Base-by-base conservation (phyloP, 2,888 invertebrate genomes). In the Eupelmus urozonus region DNA sequence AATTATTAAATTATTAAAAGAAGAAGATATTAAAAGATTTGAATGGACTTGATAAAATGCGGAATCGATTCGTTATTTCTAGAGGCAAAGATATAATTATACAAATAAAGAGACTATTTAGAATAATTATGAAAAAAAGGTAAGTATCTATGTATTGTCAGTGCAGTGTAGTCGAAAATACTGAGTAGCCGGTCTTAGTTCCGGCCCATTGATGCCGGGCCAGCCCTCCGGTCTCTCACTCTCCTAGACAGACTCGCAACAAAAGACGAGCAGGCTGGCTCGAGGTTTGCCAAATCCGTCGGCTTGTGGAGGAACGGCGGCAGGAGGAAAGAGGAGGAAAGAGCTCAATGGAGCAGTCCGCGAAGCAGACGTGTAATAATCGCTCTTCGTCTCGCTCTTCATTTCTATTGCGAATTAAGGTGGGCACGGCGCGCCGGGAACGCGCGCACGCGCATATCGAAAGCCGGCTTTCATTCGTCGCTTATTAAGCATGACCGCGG, bases 391-490 rank as follows among this genome's bases (percentile, higher is more conserved):
- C 29, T 63, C 4, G 29, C 29, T 67, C 3, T 34, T 53, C 67
- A 51, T 60, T 67, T 60, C 72, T 25, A 60, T 69, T 42, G 51
- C 66, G 74, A 66, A 66, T 74, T 66, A 59, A 51, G 49, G 13
- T 11, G 49, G 13, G 16, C 69, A 65, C 25, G 18, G 11, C 13
- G 7, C n/a, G n/a, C n/a, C n/a, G n/a, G 11, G 40, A 11, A 40
- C 11, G 40, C 29, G 34, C n/a, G 40, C 49, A 51, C 62, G 55
- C 27, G n/a, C 49, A n/a, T 7, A 40, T 76, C 73, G 76, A 79
- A 76, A 80, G 81, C 79, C 78, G 72, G 77, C 81, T 82, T 82
- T 82, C 80, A 77, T 82, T 81, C 81, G 81, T 67, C 76, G 79
- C 80, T 80, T 81, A 81, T 80, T 81, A 80, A 80, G 80, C 80